phyloP scores from a whole-genome alignment of 2,113 vertebrate species.

The Tauraco erythrolophus region DNA sequence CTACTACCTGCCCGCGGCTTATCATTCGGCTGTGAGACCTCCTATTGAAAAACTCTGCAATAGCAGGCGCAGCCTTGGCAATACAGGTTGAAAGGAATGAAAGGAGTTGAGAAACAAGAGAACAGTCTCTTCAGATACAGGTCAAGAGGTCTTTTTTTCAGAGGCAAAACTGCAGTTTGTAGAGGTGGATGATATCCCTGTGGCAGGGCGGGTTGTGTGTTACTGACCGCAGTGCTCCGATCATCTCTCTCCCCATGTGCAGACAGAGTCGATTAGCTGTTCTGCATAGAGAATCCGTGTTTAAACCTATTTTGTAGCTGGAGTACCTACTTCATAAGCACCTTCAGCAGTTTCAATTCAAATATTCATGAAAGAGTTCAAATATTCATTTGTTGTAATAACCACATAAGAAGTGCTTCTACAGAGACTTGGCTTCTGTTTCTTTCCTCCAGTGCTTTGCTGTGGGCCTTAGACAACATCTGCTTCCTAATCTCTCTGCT shows the following conservation, averaged over 20 bases:
- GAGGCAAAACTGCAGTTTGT: not conserved
- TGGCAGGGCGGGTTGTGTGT: not conserved
- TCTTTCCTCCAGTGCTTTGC: not conserved
- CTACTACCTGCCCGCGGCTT: rapidly evolving
- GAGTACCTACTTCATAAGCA: not conserved
- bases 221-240: not conserved
- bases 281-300: not conserved
- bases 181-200: not conserved
- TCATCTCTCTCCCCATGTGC: not conserved
- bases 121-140: not conserved
- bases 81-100: not conserved
- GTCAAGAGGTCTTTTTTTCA: not conserved
- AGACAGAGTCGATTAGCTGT: not conserved
- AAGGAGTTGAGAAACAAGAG: not conserved
- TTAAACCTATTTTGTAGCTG: not conserved
- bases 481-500: not conserved
- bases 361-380: not conserved
- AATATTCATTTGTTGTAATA: not conserved
- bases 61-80: not conserved
- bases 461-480: not conserved
- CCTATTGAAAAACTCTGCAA: not conserved
- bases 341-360: not conserved
- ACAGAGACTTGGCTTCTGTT: not conserved
- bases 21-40: not conserved
- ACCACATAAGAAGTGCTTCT: not conserved